These are phyloP conservation scores for Stenodema calcarata DNA, from an alignment of 2,888 invertebrate genomes.

Conservation along the genomic window DNA sequence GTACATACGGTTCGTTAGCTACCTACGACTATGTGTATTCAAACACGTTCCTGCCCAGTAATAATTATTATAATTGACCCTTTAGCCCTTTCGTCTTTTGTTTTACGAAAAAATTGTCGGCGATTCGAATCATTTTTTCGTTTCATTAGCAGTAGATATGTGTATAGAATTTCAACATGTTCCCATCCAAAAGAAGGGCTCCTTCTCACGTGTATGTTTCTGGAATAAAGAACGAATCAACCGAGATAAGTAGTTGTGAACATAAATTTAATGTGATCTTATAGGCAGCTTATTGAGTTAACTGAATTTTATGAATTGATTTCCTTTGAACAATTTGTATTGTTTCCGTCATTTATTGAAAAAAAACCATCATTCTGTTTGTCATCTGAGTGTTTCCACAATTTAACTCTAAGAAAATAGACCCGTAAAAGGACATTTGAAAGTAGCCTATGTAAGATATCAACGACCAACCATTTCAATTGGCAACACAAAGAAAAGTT, in stretches of 20 bases:
- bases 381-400: background rate
- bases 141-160: slow-evolving; percentile 8
- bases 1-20: slow-evolving; percentile 11
- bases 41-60: slow-evolving; percentile 28
- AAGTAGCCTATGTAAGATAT: slow-evolving; percentile 39
- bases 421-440: background rate
- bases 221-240: background rate
- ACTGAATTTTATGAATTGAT: background rate
- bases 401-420: background rate
- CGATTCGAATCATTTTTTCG: background rate
- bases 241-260: background rate
- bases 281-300: background rate
- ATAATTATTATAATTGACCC: background rate
- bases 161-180: background rate
- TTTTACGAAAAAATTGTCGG: background rate
- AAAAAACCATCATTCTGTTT: background rate
- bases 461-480: slow-evolving; percentile 31
- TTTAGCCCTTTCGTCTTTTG: background rate
- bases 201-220: slow-evolving; percentile 15
- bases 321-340: background rate
- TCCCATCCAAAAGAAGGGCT: slow-evolving; percentile 2
- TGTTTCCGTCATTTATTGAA: background rate
- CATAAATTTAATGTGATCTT: slow-evolving; percentile 17
- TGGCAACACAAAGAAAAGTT: slow-evolving; percentile 28
- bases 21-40: slow-evolving; percentile 3